Evolutionary conservation across 2,888 invertebrate species (phyloP).

Genomic region (Drosophila prostipennis): DNA sequence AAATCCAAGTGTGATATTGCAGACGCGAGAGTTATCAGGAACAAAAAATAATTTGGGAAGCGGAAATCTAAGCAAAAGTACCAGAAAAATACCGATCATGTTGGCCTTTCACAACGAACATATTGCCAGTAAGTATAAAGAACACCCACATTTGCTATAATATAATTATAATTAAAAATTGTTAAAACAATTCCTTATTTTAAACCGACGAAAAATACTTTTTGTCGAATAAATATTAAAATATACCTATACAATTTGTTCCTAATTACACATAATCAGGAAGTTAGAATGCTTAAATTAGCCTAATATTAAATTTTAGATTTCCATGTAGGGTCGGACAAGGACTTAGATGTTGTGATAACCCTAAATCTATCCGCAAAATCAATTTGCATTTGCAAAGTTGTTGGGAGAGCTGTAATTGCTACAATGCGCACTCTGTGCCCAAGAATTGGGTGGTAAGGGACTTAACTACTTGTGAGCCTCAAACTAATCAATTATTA

Average conservation of each 20-base stretch:
- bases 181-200: too few relatives aligned
- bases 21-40: constrained; percentile 26
- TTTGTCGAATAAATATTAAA: constrained; percentile 14
- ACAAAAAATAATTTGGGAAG: neutral
- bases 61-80: constrained; percentile 9
- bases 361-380: neutral
- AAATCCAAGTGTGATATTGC: constrained; percentile 62
- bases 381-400: constrained; percentile 6
- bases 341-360: neutral
- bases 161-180: too few relatives aligned
- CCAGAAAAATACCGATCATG: constrained; percentile 59
- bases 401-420: constrained; percentile 1
- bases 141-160: neutral
- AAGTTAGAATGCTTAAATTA: neutral
- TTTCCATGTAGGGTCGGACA: neutral
- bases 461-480: constrained; percentile 7
- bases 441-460: neutral
- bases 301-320: neutral
- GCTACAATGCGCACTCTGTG: neutral
- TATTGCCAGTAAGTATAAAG: constrained; percentile 83
- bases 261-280: too few relatives aligned
- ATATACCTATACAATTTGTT: constrained; percentile 11
- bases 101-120: constrained; percentile 85
- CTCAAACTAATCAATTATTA: constrained; percentile 58
- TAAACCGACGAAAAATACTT: too few relatives aligned